Conservation (phyloP, 2,797 vertebrate species). For the Pseudomugil gertrudae region DNA sequence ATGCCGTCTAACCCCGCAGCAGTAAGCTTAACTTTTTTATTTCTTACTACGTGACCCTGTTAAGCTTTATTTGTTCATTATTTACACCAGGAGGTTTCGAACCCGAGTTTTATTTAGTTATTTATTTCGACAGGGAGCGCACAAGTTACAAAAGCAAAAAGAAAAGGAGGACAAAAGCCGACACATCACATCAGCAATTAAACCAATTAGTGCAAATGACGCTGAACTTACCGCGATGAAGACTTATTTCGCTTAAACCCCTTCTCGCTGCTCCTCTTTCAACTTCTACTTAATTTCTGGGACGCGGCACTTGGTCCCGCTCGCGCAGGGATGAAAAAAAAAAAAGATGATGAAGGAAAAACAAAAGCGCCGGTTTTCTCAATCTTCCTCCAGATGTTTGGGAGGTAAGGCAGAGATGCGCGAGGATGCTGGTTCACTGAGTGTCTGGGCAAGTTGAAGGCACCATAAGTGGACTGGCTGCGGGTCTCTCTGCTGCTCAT, state of each 20-base stretch:
- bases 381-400: constrained; percentile 52
- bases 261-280: constrained; percentile 27
- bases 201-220: constrained; percentile 43
- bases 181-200: constrained; percentile 44
- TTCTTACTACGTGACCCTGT: background rate
- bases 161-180: background rate
- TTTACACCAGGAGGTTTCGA: background rate
- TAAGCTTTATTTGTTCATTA: background rate
- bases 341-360: background rate
- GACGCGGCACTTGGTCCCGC: constrained; percentile 57
- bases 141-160: constrained; percentile 20
- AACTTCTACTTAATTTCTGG: constrained; percentile 49
- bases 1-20: background rate
- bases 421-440: constrained; percentile 19
- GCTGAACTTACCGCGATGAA: constrained; percentile 57
- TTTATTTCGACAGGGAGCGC: background rate
- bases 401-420: constrained; percentile 16
- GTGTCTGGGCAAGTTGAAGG: constrained; percentile 39
- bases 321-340: no score
- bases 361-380: constrained; percentile 9
- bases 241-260: constrained; percentile 30
- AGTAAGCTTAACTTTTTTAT: background rate
- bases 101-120: background rate
- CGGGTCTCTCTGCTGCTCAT: constrained; percentile 56
- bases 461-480: constrained; percentile 54